A percentile compares a stretch with the other conserved stretches of the same genome.
phyloP scores from a whole-genome alignment of 2,797 vertebrate genomes.

The Ataeniobius toweri region DNA sequence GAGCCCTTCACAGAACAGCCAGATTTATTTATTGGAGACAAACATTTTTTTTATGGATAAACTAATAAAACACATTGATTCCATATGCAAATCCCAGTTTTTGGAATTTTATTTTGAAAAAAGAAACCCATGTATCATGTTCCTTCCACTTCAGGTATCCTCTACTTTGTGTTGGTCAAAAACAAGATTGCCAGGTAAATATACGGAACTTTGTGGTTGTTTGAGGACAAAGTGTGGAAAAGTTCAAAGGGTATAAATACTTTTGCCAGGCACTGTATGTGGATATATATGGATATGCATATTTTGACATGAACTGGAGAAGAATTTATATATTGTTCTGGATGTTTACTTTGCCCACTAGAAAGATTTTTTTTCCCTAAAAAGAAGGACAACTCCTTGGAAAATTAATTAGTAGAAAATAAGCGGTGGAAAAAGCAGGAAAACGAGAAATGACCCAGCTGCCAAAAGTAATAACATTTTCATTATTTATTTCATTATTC shows the following conservation, averaged over 20 bases:
- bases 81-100: not conserved
- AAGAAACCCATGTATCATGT: not conserved
- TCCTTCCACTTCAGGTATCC: not conserved
- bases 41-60: not conserved
- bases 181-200: not conserved
- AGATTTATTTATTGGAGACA: not conserved
- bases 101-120: not conserved
- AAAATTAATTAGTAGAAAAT: constrained; percentile 83
- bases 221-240: not conserved
- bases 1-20: not conserved
- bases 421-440: constrained; percentile 61
- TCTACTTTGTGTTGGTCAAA: not conserved
- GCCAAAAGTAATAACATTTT: constrained; percentile 84
- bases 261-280: not conserved
- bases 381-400: constrained; percentile 83
- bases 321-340: constrained; percentile 25
- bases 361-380: constrained; percentile 53
- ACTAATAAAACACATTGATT: not conserved
- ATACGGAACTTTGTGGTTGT: not conserved
- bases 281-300: not conserved
- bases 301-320: constrained; percentile 28
- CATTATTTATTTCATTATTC: constrained; percentile 85
- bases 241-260: not conserved
- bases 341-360: constrained; percentile 46
- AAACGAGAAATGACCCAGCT: constrained; percentile 81